Percentiles rank a stretch among this genome's conserved stretches.
These are phyloP conservation scores for Chloroceryle aenea DNA, from an alignment of 2,113 vertebrate species.

Conservation along the genomic window DNA sequence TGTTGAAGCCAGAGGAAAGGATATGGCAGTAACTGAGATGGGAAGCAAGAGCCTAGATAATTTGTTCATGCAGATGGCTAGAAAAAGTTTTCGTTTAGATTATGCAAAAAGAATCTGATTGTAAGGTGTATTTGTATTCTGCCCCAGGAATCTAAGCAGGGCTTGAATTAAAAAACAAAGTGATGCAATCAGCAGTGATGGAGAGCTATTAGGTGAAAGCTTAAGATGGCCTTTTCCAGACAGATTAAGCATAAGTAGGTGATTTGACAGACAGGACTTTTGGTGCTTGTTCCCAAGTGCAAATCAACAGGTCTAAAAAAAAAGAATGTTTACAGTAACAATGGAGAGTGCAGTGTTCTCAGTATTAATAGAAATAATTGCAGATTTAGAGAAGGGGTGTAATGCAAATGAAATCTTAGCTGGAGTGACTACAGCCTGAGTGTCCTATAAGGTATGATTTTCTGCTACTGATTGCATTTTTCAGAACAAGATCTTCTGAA, in stretches of 20 bases:
- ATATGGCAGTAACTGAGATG: neutral
- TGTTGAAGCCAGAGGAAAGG: neutral
- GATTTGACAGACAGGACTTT: neutral
- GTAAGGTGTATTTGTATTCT: neutral
- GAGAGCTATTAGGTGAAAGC: neutral
- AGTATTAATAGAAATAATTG: neutral
- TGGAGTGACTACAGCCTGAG: neutral
- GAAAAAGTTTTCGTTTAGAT: neutral
- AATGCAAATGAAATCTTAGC: neutral
- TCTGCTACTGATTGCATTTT: neutral
- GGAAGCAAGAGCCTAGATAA: neutral
- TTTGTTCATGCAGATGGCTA: neutral
- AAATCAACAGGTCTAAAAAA: neutral
- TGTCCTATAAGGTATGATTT: neutral
- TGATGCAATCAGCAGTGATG: neutral
- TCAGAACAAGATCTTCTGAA: neutral
- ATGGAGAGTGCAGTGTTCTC: neutral
- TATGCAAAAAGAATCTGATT: neutral
- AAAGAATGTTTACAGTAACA: neutral
- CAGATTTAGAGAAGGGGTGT: neutral
- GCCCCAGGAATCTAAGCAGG: neutral
- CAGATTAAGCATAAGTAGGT: neutral
- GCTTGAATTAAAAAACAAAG: neutral
- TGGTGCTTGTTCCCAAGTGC: neutral
- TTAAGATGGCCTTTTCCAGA: neutral